Evolutionary conservation across 2,888 invertebrate species (phyloP), one percentile per base, ranked within the genome.

Genomic region (Hoplodrina blanda): DNA sequence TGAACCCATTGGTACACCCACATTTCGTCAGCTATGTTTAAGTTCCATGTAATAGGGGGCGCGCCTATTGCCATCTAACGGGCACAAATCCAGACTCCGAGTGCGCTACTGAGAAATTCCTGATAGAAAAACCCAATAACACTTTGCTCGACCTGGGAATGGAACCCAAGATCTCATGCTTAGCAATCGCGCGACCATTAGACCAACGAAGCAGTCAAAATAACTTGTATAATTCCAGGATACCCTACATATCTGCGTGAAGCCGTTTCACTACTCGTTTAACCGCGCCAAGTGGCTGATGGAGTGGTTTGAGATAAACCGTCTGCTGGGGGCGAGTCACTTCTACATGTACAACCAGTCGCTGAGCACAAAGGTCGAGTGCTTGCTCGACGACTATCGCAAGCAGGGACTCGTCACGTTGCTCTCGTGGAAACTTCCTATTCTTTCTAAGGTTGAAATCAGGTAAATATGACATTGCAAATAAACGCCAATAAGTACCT

Each of bases 341-440:
- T 98, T 99, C 92, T 98, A 98, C 64, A 97, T 99, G 93, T 99
- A 99, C 95, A 99, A 99, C 91, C 98, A 98, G 90, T 98, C 99
- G 0, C 96, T 98, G 56, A 98, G 98, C 25, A 94, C 96, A 0
- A 97, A 97, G 62, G 98, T 98, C 17, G 97, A 97, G 20, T 99
- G 99, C 89, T 96, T 98, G 33, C 95, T 98, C 53, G 96, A 97
- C 54, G 96, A 98, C 89, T 98, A 98, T 88, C 94, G 95, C 76
- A 93, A 96, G 75, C 95, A 96, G 81, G 98, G 98, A 3, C 90
- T 97, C 13, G 97, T 98, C 69, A 97, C 97, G 0, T 90, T 98
- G 78, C 94, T 98, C 83, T 98, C 98, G 2, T 98, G 98, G 99
- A 97, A 98, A 89, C 96, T 99, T 82, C 98, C 98, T 75, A 98